A percentile compares a stretch with the other conserved stretches of the same genome.
These are phyloP conservation scores for Triplophysa siluroides DNA, from an alignment of 2,113 vertebrate genomes.

Conservation along the genomic window DNA sequence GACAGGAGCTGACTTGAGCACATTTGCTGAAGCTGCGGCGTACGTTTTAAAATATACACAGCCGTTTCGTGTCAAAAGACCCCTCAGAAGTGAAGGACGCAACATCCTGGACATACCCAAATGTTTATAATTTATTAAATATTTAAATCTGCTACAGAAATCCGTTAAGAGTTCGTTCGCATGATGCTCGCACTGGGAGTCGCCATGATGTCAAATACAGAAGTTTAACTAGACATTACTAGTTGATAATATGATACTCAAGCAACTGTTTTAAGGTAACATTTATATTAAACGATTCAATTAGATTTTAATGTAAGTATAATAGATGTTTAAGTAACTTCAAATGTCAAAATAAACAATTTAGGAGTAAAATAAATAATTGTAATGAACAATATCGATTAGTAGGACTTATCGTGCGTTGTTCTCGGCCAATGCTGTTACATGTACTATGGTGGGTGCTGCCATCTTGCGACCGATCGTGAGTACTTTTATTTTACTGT, in stretches of 20 bases:
- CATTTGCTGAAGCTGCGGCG: not conserved
- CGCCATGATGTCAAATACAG: not conserved
- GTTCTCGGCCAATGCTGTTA: not conserved
- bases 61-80: not conserved
- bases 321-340: not conserved
- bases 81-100: not conserved
- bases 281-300: not conserved
- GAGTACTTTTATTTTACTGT: not conserved
- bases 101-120: not conserved
- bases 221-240: slow-evolving; percentile 4
- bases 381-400: not conserved
- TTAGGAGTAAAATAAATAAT: not conserved
- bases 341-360: not conserved
- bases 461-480: not conserved
- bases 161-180: not conserved
- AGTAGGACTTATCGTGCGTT: slow-evolving; percentile 3
- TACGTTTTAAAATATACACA: not conserved
- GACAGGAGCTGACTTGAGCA: not conserved
- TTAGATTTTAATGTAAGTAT: not conserved
- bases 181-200: not conserved
- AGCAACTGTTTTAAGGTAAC: not conserved
- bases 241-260: not conserved
- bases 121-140: not conserved
- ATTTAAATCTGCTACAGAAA: not conserved
- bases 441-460: not conserved